Base-by-base conservation (phyloP, 1,140 invertebrate species). In the Platyscapa corneri region DNA sequence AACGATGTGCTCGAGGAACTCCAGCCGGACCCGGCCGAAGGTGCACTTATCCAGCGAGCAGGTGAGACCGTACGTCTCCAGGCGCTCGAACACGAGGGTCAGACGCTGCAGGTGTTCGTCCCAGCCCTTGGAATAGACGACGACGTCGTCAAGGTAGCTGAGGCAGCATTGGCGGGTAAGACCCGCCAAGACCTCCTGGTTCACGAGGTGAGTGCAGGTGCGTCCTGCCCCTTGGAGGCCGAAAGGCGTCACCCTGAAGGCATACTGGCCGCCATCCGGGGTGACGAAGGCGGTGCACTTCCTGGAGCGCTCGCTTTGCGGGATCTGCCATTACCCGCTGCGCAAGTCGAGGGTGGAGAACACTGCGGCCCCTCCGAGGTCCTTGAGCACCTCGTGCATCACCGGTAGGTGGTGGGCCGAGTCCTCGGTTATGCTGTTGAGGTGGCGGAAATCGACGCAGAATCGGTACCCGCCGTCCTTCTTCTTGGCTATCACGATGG, bases 341-440 rank as follows among this genome's bases (percentile, higher is more conserved):
- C 49, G 16, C 18, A 53, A 18, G 49, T 53, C 49, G 7, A 53
- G 49, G 7, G 49, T 53, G 7, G 49, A 53, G 49, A 18, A 53
- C 1, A 14, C 16, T 2, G 16, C 23, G 27, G 56, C 56, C 14
- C 23, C 27, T 60, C 27, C 2, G 23, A 6, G 56, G 10, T 60
- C 56, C 56, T 18, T 53, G 7, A 60, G 10, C 5, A 60, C 56
- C 23, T 53, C 16, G 16, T 14, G 5, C 23, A 27, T 27, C 23
- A 27, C 56, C 5, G 23, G 23, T 27, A 60, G 10, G 37, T 37
- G 23, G 1, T 27, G 16, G 18, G 39, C 7, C 5, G 8, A 74
- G 20, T 42, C 39, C 39, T 74, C 72, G 0, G 83, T 86, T 32
- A 87, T 39, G 14, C 20, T n/a, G 27, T 88, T 88, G 1, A 87